Evolutionary conservation across 2,113 vertebrate genomes (phyloP), one percentile per base, ranked within the genome.

Genomic region (Turdus rufiventris): DNA sequence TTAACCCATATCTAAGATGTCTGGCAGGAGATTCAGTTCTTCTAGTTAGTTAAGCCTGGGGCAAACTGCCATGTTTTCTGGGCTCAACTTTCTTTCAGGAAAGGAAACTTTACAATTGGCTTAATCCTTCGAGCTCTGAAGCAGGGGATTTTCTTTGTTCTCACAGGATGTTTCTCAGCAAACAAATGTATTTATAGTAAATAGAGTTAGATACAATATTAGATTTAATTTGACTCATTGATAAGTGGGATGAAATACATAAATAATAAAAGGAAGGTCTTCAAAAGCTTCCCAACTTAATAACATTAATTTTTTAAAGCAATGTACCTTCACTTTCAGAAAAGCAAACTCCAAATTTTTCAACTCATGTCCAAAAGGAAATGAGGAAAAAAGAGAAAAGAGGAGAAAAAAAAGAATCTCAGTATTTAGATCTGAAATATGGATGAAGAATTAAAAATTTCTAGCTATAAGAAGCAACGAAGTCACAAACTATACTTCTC

Each of bases 81-180:
- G 20, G 36, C 38, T 87, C 47, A 89, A 57, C 5, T 47, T 84
- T 70, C 24, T 68, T 82, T 45, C 51, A 71, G 50, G 28, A 86
- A 60, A 80, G 66, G 20, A 74, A 33, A 74, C 18, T 93, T 76
- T 78, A 45, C 23, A 81, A 54, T 19, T 81, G 61, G 40, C 42
- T 14, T 94, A 75, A 79, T 70, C 47, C 79, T 89, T 71, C 91
- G 38, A 94, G 70, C 50, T 85, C 66, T 94, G 29, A n/a, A 79
- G 11, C 20, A 58, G 50, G 33, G 78, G 88, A 63, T n/a, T 81
- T 56, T 48, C 43, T 90, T 75, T 67, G 28, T 82, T 92, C 87
- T 94, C 87, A 96, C 75, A 51, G 77, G 77, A 93, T 94, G 57
- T 91, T 96, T 93, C 71, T 94, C 91, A 91, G 57, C 40, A 89